Evolutionary conservation across 2,113 vertebrate species (phyloP), one percentile per base, ranked within the genome.

Genomic region (Ptilonorhynchus violaceus): DNA sequence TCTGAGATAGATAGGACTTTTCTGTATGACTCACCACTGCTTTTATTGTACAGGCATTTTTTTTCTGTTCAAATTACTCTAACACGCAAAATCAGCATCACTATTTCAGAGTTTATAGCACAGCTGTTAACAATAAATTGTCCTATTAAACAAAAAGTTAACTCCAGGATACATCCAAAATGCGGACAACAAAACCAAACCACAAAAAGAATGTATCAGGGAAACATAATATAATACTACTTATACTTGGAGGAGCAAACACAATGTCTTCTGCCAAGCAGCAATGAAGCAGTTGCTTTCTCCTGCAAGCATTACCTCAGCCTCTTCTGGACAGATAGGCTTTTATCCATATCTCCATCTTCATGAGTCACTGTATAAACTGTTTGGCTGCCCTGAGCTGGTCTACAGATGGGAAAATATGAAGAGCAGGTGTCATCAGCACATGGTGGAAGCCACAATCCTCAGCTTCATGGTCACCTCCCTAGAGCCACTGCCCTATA

Each of bases 301-400:
- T 88, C 60, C 75, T 70, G 53, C 60, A 93, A 94, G 83, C 92
- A 92, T 95, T 95, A 92, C 75, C 79, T 95, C 92, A 96, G 79
- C 64, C 64, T 49, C 50, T 96, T 88, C 72, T 86, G 92, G 85
- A 75, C 85, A 94, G 85, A 95, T 60, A 63, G 70, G 59, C 70
- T 95, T 89, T 96, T 95, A 85, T 93, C 78, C 16, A 0, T 66
- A 90, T 79, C 82, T 95, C 67, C 44, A 64, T 95, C 96, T 95
- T 78, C 66, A 62, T 91, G 94, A 96, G 74, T 95, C 93, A 94
- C 53, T 2, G 2, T 49, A 64, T 37, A 79, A 92, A 91, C 53
- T 52, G 64, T 84, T 96, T 86, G 80, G 37, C 94, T 89, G 44
- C 52, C 44, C 66, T 53, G 56, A 89, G 60, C 3, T 2, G 60